These are phyloP conservation scores for Pachypanchax playfairii DNA, from an alignment of 2,113 vertebrate genomes.

Conservation along the genomic window DNA sequence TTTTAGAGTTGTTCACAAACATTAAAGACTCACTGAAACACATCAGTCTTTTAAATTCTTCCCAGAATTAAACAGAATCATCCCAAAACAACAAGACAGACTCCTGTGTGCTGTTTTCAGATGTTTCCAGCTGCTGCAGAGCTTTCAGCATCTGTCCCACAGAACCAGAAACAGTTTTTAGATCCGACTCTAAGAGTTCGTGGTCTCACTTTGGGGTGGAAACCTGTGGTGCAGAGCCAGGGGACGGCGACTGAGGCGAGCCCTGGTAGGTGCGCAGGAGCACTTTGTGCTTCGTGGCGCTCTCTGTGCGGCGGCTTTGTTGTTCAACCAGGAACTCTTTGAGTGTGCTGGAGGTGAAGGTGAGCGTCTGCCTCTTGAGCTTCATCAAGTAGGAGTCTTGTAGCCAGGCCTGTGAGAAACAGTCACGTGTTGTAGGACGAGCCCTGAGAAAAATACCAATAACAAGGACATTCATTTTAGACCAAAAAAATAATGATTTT, in stretches of 20 bases:
- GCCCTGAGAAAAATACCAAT: slow-evolving; percentile 83
- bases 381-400: slow-evolving; percentile 97
- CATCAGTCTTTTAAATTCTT: slow-evolving; percentile 10
- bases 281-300: slow-evolving; percentile 92
- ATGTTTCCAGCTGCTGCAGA: not conserved
- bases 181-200: not conserved
- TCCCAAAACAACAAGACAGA: not conserved
- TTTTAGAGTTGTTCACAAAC: slow-evolving; percentile 1
- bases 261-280: slow-evolving; percentile 90
- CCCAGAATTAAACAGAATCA: not conserved
- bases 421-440: slow-evolving; percentile 89
- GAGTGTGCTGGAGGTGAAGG: slow-evolving; percentile 90
- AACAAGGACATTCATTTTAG: no score
- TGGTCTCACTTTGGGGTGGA: slow-evolving; percentile 72
- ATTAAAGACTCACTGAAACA: not conserved
- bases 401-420: slow-evolving; percentile 91
- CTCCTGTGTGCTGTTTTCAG: not conserved
- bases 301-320: slow-evolving; percentile 81
- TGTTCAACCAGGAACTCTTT: slow-evolving; percentile 93
- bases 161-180: not conserved
- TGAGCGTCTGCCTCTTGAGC: slow-evolving; percentile 93
- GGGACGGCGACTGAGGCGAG: slow-evolving; percentile 71
- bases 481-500: no score
- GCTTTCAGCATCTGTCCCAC: not conserved
- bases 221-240: slow-evolving; percentile 57